Base-by-base conservation (phyloP, 1,140 invertebrate species). In the Panulirus ornatus region DNA sequence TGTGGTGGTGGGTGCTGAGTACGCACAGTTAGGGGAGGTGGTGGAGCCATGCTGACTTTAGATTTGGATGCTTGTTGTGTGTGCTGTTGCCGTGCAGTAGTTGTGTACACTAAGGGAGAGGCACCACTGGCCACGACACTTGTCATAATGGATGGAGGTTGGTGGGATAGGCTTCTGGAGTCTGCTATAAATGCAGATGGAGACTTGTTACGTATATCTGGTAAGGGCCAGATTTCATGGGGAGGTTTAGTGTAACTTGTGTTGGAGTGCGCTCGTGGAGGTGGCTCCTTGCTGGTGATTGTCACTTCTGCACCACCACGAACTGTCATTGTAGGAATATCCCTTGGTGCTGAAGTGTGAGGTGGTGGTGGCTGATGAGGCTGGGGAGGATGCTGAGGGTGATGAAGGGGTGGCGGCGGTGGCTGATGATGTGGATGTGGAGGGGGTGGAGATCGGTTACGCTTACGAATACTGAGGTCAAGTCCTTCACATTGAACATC, bases 381-480 rank as follows among this genome's bases (percentile, higher is more conserved):
- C 58, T 90, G 79, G 14, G 75, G 79, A 2, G 58, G 81, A 11
- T 47, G 83, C 51, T 51, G 88, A 27, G 76, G 34, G 27, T 66
- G 54, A 54, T 81, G 90, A 16, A 66, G 51, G 63, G 66, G 79
- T 22, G 76, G 54, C 30, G 84, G 40, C 30, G 70, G 75, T 27
- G 81, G 71, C 30, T n/a, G 78, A 40, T 76, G 89, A 22, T 58
- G 83, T 38, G 82, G 47, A 8, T 36, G 89, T 22, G 47, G 66
- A 9, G 66, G 86, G 14, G 92, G 88, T 1, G 88, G 70, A 34
- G 91, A 87, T 27, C 91, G 66, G 40, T 90, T 91, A 30, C 91
- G 81, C 63, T 92, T 92, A 11, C 84, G 90, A 36, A 92, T 91
- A 58, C 85, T 91, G n/a, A 92, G 85, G 84, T 92, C 92, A 22